These are phyloP conservation scores for Orientallactaga bullata DNA, from an alignment of 2,113 vertebrate species.

Conservation along the genomic window DNA sequence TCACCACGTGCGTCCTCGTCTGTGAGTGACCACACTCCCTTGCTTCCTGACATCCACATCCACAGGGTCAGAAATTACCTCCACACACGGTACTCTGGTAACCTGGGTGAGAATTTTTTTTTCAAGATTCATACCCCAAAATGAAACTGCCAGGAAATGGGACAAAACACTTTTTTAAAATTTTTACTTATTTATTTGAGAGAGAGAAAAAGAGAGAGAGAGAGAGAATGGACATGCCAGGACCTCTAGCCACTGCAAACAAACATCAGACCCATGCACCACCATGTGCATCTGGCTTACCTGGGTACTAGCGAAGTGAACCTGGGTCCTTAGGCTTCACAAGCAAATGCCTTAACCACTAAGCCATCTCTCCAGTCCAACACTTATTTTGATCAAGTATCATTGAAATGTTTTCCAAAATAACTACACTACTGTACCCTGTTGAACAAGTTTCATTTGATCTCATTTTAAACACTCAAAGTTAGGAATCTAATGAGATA, in stretches of 20 bases:
- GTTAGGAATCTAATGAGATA: background rate
- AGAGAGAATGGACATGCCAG: too few relatives aligned
- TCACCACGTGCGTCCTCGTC: fast-evolving
- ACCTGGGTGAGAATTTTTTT: background rate
- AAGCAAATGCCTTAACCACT: too few relatives aligned
- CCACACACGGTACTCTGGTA: background rate
- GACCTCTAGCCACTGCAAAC: too few relatives aligned
- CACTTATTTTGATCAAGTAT: background rate
- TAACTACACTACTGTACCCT: background rate
- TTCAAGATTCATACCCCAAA: background rate
- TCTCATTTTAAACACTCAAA: background rate
- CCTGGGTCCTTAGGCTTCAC: too few relatives aligned
- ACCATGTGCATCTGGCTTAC: too few relatives aligned
- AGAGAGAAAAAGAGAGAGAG: too few relatives aligned
- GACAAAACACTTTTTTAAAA: background rate
- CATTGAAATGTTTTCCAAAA: background rate
- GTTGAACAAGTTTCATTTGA: background rate
- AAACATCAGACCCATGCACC: too few relatives aligned
- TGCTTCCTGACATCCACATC: background rate
- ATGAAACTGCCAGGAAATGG: background rate
- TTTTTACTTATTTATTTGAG: too few relatives aligned
- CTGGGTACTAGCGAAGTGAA: too few relatives aligned
- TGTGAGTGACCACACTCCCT: background rate
- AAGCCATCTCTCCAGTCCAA: too few relatives aligned
- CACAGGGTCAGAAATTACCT: too few relatives aligned